A percentile compares a stretch with the other conserved stretches of the same genome.
Evolutionary conservation across 2,888 invertebrate species (phyloP).

Genomic region (Chaetogeoica ovagalla): DNA sequence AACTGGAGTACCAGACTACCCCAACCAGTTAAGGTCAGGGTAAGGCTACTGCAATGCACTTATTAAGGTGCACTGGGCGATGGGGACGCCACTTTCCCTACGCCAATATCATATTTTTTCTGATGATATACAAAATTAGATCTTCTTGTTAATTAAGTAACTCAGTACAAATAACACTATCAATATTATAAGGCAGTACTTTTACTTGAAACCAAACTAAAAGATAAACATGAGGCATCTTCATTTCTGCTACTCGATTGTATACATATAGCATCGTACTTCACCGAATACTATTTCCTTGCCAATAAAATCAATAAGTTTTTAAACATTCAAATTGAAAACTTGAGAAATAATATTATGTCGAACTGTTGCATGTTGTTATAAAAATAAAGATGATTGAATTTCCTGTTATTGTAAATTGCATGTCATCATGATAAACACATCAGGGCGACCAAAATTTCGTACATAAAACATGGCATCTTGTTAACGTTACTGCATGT

Average conservation of each 20-base stretch:
- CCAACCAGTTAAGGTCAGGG: no score
- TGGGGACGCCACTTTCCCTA: no score
- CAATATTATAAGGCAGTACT: slow-evolving; percentile 56
- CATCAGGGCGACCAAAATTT: slow-evolving; percentile 55
- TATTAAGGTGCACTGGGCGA: no score
- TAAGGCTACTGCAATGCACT: no score
- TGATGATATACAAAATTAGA: slow-evolving; percentile 56
- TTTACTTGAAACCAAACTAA: slow-evolving; percentile 53
- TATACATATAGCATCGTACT: slow-evolving; percentile 55
- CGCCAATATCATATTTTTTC: slow-evolving; percentile 57
- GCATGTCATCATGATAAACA: slow-evolving; percentile 57
- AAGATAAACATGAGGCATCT: slow-evolving; percentile 58
- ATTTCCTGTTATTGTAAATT: slow-evolving; percentile 57
- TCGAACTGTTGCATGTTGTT: slow-evolving; percentile 54
- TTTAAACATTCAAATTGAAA: slow-evolving; percentile 56
- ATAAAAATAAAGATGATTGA: neutral
- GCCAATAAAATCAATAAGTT: slow-evolving; percentile 55
- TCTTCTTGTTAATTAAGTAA: slow-evolving; percentile 58
- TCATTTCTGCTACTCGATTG: slow-evolving; percentile 58
- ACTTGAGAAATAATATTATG: slow-evolving; percentile 56
- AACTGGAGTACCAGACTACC: no score
- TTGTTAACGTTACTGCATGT: neutral
- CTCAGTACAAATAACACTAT: slow-evolving; percentile 59
- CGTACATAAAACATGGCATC: slow-evolving; percentile 3
- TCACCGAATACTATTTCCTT: slow-evolving; percentile 56